Evolutionary conservation across 2,888 invertebrate genomes (phyloP).

Genomic region (Osedax frankpressi): DNA sequence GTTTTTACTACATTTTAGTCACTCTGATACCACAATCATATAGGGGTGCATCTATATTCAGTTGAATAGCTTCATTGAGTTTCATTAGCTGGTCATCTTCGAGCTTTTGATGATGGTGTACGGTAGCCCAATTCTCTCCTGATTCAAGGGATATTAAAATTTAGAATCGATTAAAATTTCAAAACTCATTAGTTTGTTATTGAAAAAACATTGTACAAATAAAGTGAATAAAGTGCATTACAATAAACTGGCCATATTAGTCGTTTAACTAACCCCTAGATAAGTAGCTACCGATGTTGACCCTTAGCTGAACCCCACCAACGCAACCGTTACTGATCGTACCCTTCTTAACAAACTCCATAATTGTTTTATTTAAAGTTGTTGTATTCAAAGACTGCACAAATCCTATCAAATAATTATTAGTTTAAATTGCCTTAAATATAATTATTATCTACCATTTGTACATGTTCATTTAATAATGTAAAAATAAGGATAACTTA

Average conservation of each 20-base stretch:
- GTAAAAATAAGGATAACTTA: too few species aligned
- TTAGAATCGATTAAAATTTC: not conserved
- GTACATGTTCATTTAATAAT: too few species aligned
- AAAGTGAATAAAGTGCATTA: too few species aligned
- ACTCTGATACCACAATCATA: constrained; percentile 13
- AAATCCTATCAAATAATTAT: too few species aligned
- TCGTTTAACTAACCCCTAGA: constrained; percentile 15
- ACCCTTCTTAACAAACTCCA: constrained; percentile 10
- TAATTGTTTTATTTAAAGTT: constrained; percentile 2
- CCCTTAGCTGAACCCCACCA: constrained; percentile 16
- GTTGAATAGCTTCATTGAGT: constrained; percentile 15
- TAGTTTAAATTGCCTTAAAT: too few species aligned
- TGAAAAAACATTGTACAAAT: too few species aligned
- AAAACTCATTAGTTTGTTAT: too few species aligned
- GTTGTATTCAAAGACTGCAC: constrained; percentile 13
- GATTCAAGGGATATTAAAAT: not conserved
- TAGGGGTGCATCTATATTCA: constrained; percentile 5
- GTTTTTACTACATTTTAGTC: not conserved
- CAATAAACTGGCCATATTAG: too few species aligned
- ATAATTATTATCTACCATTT: too few species aligned
- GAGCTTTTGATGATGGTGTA: constrained; percentile 16
- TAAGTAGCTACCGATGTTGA: constrained; percentile 14
- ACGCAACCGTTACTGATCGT: constrained; percentile 1
- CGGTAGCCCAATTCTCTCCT: constrained; percentile 19
- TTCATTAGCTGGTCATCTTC: constrained; percentile 5